These are phyloP conservation scores for Palythoa grandiflora DNA, from an alignment of 92 coral and sea anemone species.

Conservation along the genomic window DNA sequence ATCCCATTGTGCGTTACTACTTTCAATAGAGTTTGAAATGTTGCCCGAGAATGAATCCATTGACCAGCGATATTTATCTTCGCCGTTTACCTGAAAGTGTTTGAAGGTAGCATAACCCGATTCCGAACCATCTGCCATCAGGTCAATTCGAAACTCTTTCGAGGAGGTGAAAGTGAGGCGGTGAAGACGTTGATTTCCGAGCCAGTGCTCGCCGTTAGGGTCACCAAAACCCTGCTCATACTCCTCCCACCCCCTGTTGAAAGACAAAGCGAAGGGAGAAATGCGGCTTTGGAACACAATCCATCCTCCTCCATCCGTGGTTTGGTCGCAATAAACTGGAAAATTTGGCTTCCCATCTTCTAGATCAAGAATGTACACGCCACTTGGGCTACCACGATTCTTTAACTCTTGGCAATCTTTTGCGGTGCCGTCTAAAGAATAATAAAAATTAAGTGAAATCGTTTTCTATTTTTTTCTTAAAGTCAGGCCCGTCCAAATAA, in stretches of 20 bases:
- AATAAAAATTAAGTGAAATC: not conserved
- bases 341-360: not conserved
- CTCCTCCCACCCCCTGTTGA: not conserved
- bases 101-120: not conserved
- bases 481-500: too few species aligned
- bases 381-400: not conserved
- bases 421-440: not conserved
- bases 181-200: not conserved
- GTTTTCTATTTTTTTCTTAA: not conserved
- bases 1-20: not conserved
- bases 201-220: not conserved
- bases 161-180: not conserved
- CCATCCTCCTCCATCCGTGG: conserved; percentile 12
- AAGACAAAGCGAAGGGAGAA: not conserved
- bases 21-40: not conserved
- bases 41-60: not conserved
- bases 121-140: not conserved
- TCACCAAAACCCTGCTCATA: not conserved
- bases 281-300: conserved; percentile 1
- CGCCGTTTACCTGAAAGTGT: not conserved
- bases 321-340: not conserved
- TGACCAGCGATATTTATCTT: not conserved
- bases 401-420: not conserved
- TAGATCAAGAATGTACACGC: not conserved
- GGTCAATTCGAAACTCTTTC: not conserved